Conservation (phyloP, 2,113 vertebrate species). For the Halcyon malimbica region DNA sequence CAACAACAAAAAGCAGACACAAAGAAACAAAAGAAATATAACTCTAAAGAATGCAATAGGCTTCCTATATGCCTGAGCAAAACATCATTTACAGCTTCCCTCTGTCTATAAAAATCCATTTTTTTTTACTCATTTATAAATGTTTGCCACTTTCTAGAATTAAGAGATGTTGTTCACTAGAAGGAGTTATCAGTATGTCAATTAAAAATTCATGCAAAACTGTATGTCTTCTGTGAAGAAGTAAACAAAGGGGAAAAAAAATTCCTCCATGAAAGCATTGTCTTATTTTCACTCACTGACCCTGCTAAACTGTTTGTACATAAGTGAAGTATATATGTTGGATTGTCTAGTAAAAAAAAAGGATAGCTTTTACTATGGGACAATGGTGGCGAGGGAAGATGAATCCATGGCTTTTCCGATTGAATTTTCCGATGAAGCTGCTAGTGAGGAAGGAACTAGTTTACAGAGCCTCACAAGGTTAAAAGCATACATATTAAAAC, state of each 20-base stretch:
- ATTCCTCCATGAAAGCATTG: background rate
- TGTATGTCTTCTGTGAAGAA: background rate
- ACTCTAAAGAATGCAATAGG: slow-evolving; percentile 37
- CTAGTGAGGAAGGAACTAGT: background rate
- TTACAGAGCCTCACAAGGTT: slow-evolving; percentile 45
- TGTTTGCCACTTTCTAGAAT: background rate
- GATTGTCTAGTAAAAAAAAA: slow-evolving; percentile 10
- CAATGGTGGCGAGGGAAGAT: background rate
- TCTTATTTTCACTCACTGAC: background rate
- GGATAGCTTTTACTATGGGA: background rate
- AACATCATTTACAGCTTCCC: slow-evolving; percentile 43
- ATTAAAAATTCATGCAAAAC: background rate
- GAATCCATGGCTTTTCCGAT: background rate
- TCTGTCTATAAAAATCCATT: background rate
- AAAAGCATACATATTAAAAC: slow-evolving; percentile 59
- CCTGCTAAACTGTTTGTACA: background rate
- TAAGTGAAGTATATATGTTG: background rate
- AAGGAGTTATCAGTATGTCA: background rate
- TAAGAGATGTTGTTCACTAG: background rate
- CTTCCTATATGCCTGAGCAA: background rate
- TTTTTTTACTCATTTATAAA: background rate
- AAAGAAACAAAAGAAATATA: slow-evolving; percentile 39
- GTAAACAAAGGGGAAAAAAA: background rate
- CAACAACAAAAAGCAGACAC: no score
- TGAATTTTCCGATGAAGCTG: background rate